Conservation (phyloP, 2,797 vertebrate species). For the Meriones psammophilus region DNA sequence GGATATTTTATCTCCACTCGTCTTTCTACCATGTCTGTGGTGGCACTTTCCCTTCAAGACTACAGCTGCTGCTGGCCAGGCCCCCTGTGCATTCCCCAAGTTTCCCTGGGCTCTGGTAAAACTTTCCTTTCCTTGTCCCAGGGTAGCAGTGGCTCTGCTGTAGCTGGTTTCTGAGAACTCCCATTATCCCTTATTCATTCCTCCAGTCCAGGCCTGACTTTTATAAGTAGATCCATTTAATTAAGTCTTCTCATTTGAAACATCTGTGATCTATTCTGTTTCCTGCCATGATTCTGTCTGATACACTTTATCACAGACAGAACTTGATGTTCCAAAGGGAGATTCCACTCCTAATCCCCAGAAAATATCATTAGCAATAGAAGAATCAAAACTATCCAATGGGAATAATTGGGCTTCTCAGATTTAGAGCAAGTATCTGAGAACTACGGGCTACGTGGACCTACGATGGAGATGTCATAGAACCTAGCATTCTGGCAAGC, state of each 20-base stretch:
- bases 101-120: background rate
- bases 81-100: background rate
- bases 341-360: slow-evolving; percentile 53
- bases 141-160: background rate
- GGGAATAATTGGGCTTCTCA: slow-evolving; percentile 65
- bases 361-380: slow-evolving; percentile 66
- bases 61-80: background rate
- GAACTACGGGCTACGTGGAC: slow-evolving; percentile 45
- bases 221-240: slow-evolving; percentile 37
- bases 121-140: background rate
- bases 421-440: slow-evolving; percentile 66
- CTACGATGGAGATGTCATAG: slow-evolving; percentile 60
- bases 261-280: slow-evolving; percentile 64
- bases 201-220: slow-evolving; percentile 55
- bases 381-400: slow-evolving; percentile 60
- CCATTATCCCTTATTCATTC: slow-evolving; percentile 39
- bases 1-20: background rate
- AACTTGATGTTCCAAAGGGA: slow-evolving; percentile 54
- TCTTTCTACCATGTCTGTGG: background rate
- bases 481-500: slow-evolving; percentile 27
- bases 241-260: slow-evolving; percentile 62
- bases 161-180: slow-evolving; percentile 18
- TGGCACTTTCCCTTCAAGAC: background rate
- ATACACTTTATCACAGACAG: slow-evolving; percentile 48
- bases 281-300: slow-evolving; percentile 50